Evolutionary conservation across 1,140 invertebrate genomes (phyloP).

Genomic region (Spodoptera litura): DNA sequence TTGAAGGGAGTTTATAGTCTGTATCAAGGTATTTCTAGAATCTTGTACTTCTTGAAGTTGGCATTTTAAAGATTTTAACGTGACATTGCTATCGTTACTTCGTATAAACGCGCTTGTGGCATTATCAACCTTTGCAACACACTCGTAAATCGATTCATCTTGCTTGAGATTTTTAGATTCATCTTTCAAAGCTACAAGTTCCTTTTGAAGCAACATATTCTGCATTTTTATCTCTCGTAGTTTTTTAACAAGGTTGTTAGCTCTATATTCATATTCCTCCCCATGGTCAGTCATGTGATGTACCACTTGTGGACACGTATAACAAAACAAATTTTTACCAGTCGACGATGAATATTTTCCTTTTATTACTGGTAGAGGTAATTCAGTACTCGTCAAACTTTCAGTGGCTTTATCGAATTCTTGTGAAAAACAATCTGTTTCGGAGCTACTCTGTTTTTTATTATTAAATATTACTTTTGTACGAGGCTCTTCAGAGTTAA

Average conservation of each 20-base stretch:
- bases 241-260: constrained; percentile 70
- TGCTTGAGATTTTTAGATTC: constrained; percentile 54
- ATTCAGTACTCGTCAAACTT: constrained; percentile 35
- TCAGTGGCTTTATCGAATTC: constrained; percentile 20
- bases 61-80: constrained; percentile 61
- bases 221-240: constrained; percentile 77
- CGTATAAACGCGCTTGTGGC: constrained; percentile 57
- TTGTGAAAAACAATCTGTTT: constrained; percentile 49
- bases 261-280: constrained; percentile 61
- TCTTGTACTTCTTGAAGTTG: constrained; percentile 69
- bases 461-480: constrained; percentile 58
- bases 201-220: constrained; percentile 68
- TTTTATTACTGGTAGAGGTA: constrained; percentile 14
- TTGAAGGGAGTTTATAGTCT: constrained; percentile 66
- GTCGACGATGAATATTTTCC: neutral
- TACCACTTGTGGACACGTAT: constrained; percentile 53
- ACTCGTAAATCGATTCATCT: constrained; percentile 47
- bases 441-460: constrained; percentile 47
- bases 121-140: constrained; percentile 60
- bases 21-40: constrained; percentile 64
- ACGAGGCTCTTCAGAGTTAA: constrained; percentile 60
- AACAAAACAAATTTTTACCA: constrained; percentile 47
- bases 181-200: constrained; percentile 64
- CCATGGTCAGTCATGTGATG: constrained; percentile 39
- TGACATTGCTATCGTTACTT: constrained; percentile 56